A percentile compares a stretch with the other conserved stretches of the same genome.
phyloP scores from a whole-genome alignment of 2,888 invertebrate genomes.

The Cheilosia vulpina region DNA sequence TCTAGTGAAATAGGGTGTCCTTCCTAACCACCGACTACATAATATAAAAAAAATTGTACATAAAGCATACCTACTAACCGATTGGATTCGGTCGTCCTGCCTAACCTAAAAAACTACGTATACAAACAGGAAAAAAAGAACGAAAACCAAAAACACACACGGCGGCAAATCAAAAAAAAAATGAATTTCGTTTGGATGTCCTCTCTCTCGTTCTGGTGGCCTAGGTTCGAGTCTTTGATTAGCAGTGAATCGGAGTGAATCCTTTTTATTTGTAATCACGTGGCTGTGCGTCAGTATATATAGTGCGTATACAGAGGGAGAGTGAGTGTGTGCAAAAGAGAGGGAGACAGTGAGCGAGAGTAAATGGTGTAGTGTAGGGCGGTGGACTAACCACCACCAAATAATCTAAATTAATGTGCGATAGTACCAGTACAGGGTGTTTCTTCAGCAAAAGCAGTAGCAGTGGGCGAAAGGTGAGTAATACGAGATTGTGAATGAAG shows the following conservation, averaged over 20 bases:
- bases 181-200: not conserved
- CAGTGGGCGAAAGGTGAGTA: conserved; percentile 83
- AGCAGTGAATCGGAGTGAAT: conserved; percentile 59
- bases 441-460: conserved; percentile 85
- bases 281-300: not conserved
- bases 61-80: conserved; percentile 60
- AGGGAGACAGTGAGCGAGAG: conserved; percentile 31
- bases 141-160: conserved; percentile 23
- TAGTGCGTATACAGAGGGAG: not conserved
- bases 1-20: conserved; percentile 25
- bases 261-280: conserved; percentile 9
- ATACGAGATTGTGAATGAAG: conserved; percentile 70
- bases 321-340: conserved; percentile 26
- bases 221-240: conserved; percentile 63
- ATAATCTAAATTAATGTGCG: conserved; percentile 85
- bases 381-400: conserved; percentile 68
- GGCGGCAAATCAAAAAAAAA: conserved; percentile 27
- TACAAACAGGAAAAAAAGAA: conserved; percentile 47
- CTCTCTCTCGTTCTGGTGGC: conserved; percentile 22
- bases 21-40: conserved; percentile 28
- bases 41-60: not conserved
- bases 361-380: conserved; percentile 63
- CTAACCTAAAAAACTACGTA: conserved; percentile 52
- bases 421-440: conserved; percentile 89
- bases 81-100: conserved; percentile 55